Evolutionary conservation across 2,888 invertebrate genomes (phyloP).

Genomic region (Dasysyrphus tricinctus): DNA sequence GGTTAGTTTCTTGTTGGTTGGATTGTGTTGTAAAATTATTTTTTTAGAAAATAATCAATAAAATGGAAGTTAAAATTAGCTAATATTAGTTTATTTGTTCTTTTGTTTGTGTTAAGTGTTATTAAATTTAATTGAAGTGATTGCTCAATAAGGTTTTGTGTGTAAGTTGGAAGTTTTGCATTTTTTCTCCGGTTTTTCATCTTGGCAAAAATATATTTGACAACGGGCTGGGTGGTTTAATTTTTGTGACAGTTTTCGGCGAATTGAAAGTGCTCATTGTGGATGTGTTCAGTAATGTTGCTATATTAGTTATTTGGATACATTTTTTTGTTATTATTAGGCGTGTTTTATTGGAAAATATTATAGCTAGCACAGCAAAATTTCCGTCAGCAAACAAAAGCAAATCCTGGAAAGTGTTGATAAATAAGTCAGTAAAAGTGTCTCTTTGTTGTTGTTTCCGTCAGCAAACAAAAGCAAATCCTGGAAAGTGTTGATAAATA

Average conservation of each 20-base stretch:
- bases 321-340: too few species aligned
- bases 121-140: neutral
- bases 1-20: neutral
- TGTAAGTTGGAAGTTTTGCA: conserved; percentile 1
- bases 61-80: conserved; percentile 16
- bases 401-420: too few species aligned
- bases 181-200: neutral
- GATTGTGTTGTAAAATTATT: conserved; percentile 41
- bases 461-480: too few species aligned
- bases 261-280: neutral
- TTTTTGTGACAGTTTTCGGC: conserved; percentile 37
- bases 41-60: conserved; percentile 11
- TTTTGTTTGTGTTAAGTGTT: conserved; percentile 6
- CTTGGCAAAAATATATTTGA: neutral
- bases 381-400: too few species aligned
- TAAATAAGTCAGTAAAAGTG: too few species aligned
- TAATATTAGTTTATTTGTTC: conserved; percentile 13
- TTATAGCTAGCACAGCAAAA: too few species aligned
- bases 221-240: neutral
- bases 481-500: too few species aligned
- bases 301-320: neutral
- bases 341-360: too few species aligned
- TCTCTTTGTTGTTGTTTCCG: too few species aligned
- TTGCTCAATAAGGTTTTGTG: neutral
- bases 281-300: conserved; percentile 27